Evolutionary conservation across 2,888 invertebrate genomes (phyloP).

Genomic region (Parnassius glacialis): DNA sequence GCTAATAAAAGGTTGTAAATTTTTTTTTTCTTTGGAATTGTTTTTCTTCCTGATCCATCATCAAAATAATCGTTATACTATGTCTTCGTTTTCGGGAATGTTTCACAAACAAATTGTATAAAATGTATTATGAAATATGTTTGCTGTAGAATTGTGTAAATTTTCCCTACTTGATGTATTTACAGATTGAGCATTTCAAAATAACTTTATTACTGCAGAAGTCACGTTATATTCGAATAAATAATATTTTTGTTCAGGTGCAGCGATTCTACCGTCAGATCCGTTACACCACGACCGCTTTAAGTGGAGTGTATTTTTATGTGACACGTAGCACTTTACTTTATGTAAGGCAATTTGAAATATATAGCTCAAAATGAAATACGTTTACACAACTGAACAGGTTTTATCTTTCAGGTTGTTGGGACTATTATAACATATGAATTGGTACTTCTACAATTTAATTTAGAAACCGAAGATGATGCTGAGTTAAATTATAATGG

Average conservation of each 20-base stretch:
- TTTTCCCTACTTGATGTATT: too few relatives aligned
- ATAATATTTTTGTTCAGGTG: conserved; percentile 56
- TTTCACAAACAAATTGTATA: too few relatives aligned
- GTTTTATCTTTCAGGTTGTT: conserved; percentile 1
- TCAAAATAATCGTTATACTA: too few relatives aligned
- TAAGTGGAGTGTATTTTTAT: conserved; percentile 79
- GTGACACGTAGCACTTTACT: conserved; percentile 79
- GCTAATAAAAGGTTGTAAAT: too few relatives aligned
- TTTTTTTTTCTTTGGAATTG: too few relatives aligned
- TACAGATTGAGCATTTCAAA: too few relatives aligned
- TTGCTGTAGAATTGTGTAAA: too few relatives aligned
- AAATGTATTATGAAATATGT: neutral
- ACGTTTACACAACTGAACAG: too few relatives aligned
- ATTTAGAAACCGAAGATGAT: conserved; percentile 9
- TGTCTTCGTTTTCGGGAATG: too few relatives aligned
- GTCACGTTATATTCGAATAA: conserved; percentile 23
- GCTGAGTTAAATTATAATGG: neutral
- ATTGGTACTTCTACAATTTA: conserved; percentile 11
- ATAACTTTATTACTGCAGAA: too few relatives aligned
- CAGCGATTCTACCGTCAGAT: conserved; percentile 82
- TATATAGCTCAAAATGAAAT: neutral
- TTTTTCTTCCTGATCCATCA: too few relatives aligned
- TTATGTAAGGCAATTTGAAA: conserved; percentile 53
- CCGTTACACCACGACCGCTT: conserved; percentile 74
- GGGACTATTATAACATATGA: conserved; percentile 12